phyloP scores from a whole-genome alignment of 2,888 invertebrate species.

The Helicoverpa assulta region DNA sequence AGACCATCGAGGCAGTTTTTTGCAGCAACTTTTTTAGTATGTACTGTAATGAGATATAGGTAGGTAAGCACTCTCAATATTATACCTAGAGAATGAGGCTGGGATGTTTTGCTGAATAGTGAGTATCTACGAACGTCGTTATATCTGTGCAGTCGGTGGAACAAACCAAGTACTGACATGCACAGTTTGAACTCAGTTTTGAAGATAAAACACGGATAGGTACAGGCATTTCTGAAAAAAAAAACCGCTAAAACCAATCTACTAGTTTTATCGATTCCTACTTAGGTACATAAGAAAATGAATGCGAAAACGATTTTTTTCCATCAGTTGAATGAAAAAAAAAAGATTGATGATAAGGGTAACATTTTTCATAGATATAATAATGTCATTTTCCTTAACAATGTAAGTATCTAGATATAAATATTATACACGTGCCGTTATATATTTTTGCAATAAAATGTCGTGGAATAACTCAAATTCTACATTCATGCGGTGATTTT shows the following conservation, averaged over 20 bases:
- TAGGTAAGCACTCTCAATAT: background rate
- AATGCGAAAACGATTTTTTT: too few species aligned
- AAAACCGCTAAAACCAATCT: too few species aligned
- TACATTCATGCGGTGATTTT: background rate
- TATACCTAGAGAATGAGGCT: background rate
- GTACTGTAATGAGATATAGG: background rate
- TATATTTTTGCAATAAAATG: background rate
- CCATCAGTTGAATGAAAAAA: too few species aligned
- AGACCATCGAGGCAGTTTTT: too few species aligned
- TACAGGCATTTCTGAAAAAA: too few species aligned
- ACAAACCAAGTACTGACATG: background rate
- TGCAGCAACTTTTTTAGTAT: too few species aligned
- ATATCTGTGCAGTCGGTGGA: conserved; percentile 41
- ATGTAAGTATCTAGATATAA: background rate
- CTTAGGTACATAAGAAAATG: too few species aligned
- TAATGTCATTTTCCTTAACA: too few species aligned
- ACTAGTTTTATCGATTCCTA: too few species aligned
- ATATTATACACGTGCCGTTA: background rate
- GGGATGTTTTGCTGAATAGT: conserved; percentile 9
- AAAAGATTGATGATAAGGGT: too few species aligned
- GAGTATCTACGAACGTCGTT: conserved; percentile 19
- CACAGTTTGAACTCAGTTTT: background rate
- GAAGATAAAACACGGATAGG: background rate
- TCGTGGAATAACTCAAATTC: background rate
- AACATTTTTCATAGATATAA: too few species aligned